Evolutionary conservation across 2,113 vertebrate species (phyloP), one percentile per base, ranked within the genome.

Genomic region (Pterophyllum scalare): DNA sequence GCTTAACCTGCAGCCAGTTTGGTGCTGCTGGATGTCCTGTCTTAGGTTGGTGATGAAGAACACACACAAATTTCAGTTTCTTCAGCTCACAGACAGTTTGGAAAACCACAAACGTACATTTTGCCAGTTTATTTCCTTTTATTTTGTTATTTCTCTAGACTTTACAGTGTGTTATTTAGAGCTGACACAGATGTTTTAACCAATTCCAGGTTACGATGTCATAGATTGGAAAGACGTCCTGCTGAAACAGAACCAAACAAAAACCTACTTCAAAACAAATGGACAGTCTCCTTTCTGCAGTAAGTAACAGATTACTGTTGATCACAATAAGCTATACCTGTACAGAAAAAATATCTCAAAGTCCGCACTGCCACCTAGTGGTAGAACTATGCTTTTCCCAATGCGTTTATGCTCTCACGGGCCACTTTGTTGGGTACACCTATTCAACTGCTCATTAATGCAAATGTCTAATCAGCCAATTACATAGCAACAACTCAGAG

Each of bases 1-100:
- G 98, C 83, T n/a, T 95, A 56, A 84, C 89, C 26, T 98, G 98
- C 87, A 88, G 93, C 1, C 67, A 1, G 19, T 97, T 97, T 85
- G 87, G 92, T 6, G 84, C 91, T 14, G 90, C 92, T 17, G 95
- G 96, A 59, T 99, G 97, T 86, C 98, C 98, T 14, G 58, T 94
- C 5, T 88, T 99, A 80, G 98, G 98, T 99, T 94, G 93, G 96
- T 83, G 40, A 7, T 49, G 22, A 7, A 19, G 5, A 35, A 35
- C 3, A 57, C 15, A 61, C 4, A 72, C 15, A 20, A n/a, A n/a
- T 26, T 43, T 31, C 2, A 26, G 8, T 46, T 19, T 35, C 43
- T 40, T 85, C 7, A 72, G 49, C 54, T 70, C 11, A 35, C 9
- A 7, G 22, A 6, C 3, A n/a, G 15, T 35, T 79, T 13, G 19